These are phyloP conservation scores for Macrosiphum euphorbiae DNA, from an alignment of 2,888 invertebrate genomes.

Conservation along the genomic window DNA sequence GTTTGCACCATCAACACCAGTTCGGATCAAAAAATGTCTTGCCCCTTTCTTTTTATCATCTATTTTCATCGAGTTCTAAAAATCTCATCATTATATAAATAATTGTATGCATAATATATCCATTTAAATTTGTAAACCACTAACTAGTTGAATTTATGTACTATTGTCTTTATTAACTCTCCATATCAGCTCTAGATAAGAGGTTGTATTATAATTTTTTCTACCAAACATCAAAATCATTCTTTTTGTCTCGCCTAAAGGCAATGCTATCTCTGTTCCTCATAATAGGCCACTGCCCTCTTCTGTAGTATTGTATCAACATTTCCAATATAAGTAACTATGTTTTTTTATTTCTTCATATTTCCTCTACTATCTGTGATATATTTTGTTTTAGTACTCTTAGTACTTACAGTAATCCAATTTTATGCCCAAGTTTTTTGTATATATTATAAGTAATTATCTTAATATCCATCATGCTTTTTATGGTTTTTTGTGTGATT, in stretches of 20 bases:
- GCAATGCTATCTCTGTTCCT: neutral
- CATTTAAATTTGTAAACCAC: neutral
- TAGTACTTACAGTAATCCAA: neutral
- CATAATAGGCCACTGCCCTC: neutral
- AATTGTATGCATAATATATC: neutral
- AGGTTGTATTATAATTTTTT: neutral
- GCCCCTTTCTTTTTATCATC: neutral
- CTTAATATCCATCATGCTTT: neutral
- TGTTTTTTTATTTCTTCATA: neutral
- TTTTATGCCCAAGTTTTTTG: neutral
- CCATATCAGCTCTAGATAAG: neutral
- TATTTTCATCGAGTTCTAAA: neutral
- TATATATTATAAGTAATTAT: neutral
- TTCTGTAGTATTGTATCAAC: neutral
- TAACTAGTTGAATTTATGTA: neutral
- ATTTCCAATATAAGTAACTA: neutral
- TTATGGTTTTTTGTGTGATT: neutral
- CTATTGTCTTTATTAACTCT: neutral
- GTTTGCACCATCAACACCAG: neutral
- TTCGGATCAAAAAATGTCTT: neutral
- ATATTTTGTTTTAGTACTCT: neutral
- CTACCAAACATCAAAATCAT: neutral
- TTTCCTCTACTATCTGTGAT: neutral
- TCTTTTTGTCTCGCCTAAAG: neutral
- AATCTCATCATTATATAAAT: neutral